Evolutionary conservation across 2,797 vertebrate species (phyloP).

Genomic region (Xerus rutilus): DNA sequence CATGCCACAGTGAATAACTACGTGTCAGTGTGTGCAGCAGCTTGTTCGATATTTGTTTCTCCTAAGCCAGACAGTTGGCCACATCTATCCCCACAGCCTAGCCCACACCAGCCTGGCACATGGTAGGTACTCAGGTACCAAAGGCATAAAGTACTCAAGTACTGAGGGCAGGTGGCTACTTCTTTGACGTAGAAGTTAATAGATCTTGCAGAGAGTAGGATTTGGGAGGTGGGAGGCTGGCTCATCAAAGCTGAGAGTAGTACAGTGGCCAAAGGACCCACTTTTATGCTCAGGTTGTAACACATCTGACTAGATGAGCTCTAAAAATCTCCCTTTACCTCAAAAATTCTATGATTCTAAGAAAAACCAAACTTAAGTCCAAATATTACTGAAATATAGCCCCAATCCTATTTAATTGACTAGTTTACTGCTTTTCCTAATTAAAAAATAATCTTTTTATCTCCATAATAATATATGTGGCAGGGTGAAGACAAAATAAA

Average conservation of each 20-base stretch:
- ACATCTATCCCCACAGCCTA: no score
- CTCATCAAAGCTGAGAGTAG: not conserved
- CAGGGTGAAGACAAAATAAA: not conserved
- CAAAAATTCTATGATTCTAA: conserved; percentile 18
- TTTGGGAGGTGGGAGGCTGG: no score
- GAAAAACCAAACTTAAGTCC: conserved; percentile 26
- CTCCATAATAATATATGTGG: not conserved
- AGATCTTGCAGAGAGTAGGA: no score
- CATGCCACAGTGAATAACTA: no score
- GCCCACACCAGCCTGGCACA: no score
- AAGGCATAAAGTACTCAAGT: no score
- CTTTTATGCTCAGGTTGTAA: not conserved
- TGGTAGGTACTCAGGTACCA: no score
- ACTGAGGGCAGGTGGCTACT: no score
- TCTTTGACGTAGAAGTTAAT: no score
- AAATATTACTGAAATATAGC: not conserved
- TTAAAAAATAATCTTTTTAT: conserved; percentile 15
- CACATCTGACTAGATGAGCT: conserved; percentile 25
- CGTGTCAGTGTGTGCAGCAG: no score
- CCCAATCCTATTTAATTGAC: conserved; percentile 15
- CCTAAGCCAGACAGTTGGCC: no score
- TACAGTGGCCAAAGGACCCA: not conserved
- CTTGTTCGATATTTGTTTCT: no score
- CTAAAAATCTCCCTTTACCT: not conserved
- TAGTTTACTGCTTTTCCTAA: conserved; percentile 33